Base-by-base conservation (phyloP, 2,797 vertebrate genomes). In the Moxostoma hubbsi region DNA sequence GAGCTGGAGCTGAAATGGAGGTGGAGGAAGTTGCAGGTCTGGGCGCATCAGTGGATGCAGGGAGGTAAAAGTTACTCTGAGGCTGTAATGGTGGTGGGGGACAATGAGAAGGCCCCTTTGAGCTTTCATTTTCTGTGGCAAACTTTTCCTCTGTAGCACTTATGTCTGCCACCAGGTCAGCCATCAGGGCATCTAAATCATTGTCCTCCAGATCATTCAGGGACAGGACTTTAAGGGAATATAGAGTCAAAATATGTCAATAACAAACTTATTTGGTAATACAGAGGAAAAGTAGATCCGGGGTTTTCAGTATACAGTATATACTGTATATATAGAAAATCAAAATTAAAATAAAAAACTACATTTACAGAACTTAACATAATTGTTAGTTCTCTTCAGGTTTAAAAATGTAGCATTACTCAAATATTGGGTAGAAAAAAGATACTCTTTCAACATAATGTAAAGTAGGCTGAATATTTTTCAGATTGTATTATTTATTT, bases 151-250 rank as follows among this genome's bases (percentile, higher is more conserved):
- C 97, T 0, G 96, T 94, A 6, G 96, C 95, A 9, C 88, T 95
- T 81, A 99, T 93, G 78, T 99, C 96, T 13, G 97, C 97, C 83
- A 98, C 88, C 84, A 99, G 89, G 82, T 98, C 97, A 2, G 97
- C 96, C 98, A 99, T 98, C 83, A 99, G 94, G 0, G 95, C 94
- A 57, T 99, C 96, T 83, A 99, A 82, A 76, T 99, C 98, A 81
- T 92, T 94, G 86, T 98, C 97, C 84, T 98, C 97, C 80, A 99
- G 89, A 5, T 96, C 89, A 77, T 95, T 91, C 62, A 99, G 89
- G 0, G 96, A 98, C 85, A 94, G 18, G 18, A 18, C 97, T 97
- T 88, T 11, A 24, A 2, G 13, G 50, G 15, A 59, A 62, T 36
- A 58, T 16, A 65, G 12, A n/a, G 15, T 79, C 15, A 7, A 12